These are phyloP conservation scores for Toxostoma redivivum DNA, from an alignment of 2,113 vertebrate species.

Conservation along the genomic window DNA sequence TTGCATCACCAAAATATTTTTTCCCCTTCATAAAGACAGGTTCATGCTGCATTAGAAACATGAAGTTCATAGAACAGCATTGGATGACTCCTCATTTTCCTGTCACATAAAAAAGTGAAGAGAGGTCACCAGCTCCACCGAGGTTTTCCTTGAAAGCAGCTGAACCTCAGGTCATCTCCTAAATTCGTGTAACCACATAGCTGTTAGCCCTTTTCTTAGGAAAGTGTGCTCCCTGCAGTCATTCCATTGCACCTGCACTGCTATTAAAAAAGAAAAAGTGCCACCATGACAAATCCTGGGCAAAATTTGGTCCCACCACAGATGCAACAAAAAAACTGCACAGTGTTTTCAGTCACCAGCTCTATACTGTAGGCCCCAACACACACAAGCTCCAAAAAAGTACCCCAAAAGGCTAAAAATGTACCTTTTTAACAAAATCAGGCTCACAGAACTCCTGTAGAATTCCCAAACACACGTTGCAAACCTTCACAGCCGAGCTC, in stretches of 20 bases:
- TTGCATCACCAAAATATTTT: neutral
- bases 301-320: neutral
- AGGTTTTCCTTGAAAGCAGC: neutral
- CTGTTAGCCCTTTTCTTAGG: neutral
- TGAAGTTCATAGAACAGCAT: neutral
- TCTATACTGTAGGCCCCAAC: neutral
- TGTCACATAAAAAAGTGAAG: neutral
- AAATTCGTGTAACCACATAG: neutral
- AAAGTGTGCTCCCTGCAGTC: neutral
- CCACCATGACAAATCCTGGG: neutral
- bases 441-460: slow-evolving; percentile 84
- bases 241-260: neutral
- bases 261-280: neutral
- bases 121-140: neutral
- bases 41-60: neutral
- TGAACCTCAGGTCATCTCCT: neutral
- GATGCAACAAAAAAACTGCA: neutral
- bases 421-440: slow-evolving; percentile 83
- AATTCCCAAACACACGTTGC: slow-evolving; percentile 88
- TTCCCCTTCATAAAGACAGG: neutral
- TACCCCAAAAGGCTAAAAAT: neutral
- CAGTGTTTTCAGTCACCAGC: neutral
- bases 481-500: slow-evolving; percentile 49
- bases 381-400: neutral
- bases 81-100: neutral